Evolutionary conservation across 2,113 vertebrate genomes (phyloP).

Genomic region (Halichoeres trimaculatus): DNA sequence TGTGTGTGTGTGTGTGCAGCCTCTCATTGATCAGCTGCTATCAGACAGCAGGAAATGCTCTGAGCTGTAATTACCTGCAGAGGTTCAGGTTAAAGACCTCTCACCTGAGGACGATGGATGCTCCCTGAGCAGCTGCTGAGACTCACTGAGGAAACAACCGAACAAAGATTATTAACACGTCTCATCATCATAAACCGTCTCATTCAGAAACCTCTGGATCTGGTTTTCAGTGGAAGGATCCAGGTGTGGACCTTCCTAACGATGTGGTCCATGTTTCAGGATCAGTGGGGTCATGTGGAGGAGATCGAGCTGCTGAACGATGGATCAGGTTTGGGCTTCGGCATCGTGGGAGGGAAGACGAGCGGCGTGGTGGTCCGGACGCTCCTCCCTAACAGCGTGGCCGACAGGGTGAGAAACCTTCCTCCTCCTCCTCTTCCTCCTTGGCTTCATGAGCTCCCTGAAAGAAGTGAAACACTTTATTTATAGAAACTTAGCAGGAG

Average conservation of each 20-base stretch:
- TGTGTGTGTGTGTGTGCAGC: constrained; percentile 22
- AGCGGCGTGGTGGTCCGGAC: constrained; percentile 94
- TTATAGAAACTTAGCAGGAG: too few relatives aligned
- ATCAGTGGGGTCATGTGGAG: constrained; percentile 90
- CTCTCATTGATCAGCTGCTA: constrained; percentile 54
- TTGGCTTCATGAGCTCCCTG: too few relatives aligned
- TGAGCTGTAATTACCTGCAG: constrained; percentile 53
- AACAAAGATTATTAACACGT: too few relatives aligned
- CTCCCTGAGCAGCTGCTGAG: not conserved
- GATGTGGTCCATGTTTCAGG: too few relatives aligned
- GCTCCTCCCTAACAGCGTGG: constrained; percentile 90
- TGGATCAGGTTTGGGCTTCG: constrained; percentile 95
- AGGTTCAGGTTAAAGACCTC: constrained; percentile 30
- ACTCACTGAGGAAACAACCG: not conserved
- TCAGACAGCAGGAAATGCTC: constrained; percentile 45
- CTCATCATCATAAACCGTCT: too few relatives aligned
- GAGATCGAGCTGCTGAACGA: constrained; percentile 94
- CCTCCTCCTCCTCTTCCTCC: too few relatives aligned
- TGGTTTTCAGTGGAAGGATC: too few relatives aligned
- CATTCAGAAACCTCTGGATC: too few relatives aligned
- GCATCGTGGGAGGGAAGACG: constrained; percentile 94
- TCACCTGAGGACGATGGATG: constrained; percentile 44
- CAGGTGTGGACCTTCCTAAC: too few relatives aligned
- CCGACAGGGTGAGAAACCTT: constrained; percentile 78
- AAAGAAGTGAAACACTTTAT: too few relatives aligned